Evolutionary conservation across 2,113 vertebrate species (phyloP).

Genomic region (Petaurus breviceps): DNA sequence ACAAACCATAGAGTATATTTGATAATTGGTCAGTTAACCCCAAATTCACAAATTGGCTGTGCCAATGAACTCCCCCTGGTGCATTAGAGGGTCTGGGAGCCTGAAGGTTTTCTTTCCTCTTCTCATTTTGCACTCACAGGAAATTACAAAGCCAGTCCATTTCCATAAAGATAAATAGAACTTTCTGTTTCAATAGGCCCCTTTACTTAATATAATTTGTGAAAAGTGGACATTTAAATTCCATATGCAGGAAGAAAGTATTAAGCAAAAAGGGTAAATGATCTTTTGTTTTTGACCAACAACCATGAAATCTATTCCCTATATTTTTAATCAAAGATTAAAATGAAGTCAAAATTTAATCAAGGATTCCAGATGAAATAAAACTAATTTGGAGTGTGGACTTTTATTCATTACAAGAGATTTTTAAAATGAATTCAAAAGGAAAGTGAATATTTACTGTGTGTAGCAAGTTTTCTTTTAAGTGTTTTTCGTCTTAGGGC

Average conservation of each 20-base stretch:
- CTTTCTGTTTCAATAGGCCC: not conserved
- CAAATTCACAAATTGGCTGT: not conserved
- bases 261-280: not conserved
- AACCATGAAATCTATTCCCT: not conserved
- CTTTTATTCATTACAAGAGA: not conserved
- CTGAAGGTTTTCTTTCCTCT: not conserved
- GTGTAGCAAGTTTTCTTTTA: constrained; percentile 1
- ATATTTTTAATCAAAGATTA: not conserved
- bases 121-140: not conserved
- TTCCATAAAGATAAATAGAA: not conserved
- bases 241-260: not conserved
- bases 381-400: constrained; percentile 13
- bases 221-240: not conserved
- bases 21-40: not conserved
- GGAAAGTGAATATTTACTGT: not conserved
- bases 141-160: not conserved
- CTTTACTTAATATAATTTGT: not conserved
- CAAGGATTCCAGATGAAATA: constrained; percentile 7
- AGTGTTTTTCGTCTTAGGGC: constrained; percentile 40
- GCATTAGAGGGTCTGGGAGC: not conserved
- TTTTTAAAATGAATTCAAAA: constrained; percentile 32
- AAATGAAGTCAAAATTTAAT: not conserved
- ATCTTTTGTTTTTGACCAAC: not conserved
- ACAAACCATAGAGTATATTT: not conserved
- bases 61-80: not conserved